Conservation (phyloP, 1,140 invertebrate genomes). For the fruit fly (Drosophila melanogaster) region Release_6_plus_ISO1_MT NT_033779.5:9741501-9742000, state of each 20-base stretch:
- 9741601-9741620: slow-evolving; percentile 4
- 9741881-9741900: slow-evolving; percentile 11
- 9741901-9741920: not conserved
- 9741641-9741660: slow-evolving; percentile 56
- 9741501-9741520: slow-evolving; percentile 60
- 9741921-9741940: no score
- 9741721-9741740: slow-evolving; percentile 52
- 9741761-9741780: slow-evolving; percentile 14
- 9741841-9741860: slow-evolving; percentile 15
- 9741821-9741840: slow-evolving; percentile 43
- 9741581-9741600: slow-evolving; percentile 19
- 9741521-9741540: slow-evolving; percentile 15
- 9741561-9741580: slow-evolving; percentile 35
- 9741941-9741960: no score
- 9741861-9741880: not conserved
- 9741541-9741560: slow-evolving; percentile 9
- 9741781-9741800: slow-evolving; percentile 38
- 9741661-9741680: slow-evolving; percentile 53
- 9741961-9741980: no score
- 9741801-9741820: slow-evolving; percentile 37
- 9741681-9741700: slow-evolving; percentile 60
- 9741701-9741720: slow-evolving; percentile 63
- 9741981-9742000: no score
- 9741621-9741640: slow-evolving; percentile 20
- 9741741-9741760: slow-evolving; percentile 38